Evolutionary conservation across 2,113 vertebrate species (phyloP), one percentile per base, ranked within the genome.

Genomic region (Corythaeola cristata): DNA sequence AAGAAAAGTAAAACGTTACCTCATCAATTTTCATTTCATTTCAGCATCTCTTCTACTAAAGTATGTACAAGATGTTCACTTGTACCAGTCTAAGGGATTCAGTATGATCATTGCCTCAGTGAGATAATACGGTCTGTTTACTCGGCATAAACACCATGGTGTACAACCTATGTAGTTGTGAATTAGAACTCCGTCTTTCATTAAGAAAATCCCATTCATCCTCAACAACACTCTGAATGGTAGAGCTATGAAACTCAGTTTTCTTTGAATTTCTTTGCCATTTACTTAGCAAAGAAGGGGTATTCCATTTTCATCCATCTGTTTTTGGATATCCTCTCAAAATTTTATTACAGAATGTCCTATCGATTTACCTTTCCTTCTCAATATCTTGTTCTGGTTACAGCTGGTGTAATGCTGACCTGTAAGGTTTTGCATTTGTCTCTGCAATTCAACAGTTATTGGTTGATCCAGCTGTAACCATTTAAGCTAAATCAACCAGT

Each of bases 131-230:
- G 3, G 26, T 12, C 53, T 19, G 15, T 9, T 23, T 15, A 49
- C 17, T 45, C 39, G 8, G 11, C 62, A 35, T 1, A 24, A 62
- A 45, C 14, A 32, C 24, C 39, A 5, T 0, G 17, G 53, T 33
- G 6, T 8, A 14, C 24, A 41, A 44, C 7, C 37, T 59, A 0
- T 3, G 28, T 9, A 49, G 4, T 1, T 2, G 1, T 23, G 22
- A 41, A 66, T 28, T 68, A 27, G 28, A 81, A 64, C 13, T 30
- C 49, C 35, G 35, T 6, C 64, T 20, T 33, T 7, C 45, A 30
- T 8, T 11, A 27, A 33, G 33, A 37, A 66, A 77, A 66, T 2
- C 5, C 8, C 27, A 33, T 5, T 7, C 60, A 59, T 14, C 56
- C 53, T 58, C 66, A 63, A 4, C n/a, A 62, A 23, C 33, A 32